A percentile compares a stretch with the other conserved stretches of the same genome.
These are phyloP conservation scores for Idris sp. DNA, from an alignment of 1,140 invertebrate genomes.

Conservation along the genomic window DNA sequence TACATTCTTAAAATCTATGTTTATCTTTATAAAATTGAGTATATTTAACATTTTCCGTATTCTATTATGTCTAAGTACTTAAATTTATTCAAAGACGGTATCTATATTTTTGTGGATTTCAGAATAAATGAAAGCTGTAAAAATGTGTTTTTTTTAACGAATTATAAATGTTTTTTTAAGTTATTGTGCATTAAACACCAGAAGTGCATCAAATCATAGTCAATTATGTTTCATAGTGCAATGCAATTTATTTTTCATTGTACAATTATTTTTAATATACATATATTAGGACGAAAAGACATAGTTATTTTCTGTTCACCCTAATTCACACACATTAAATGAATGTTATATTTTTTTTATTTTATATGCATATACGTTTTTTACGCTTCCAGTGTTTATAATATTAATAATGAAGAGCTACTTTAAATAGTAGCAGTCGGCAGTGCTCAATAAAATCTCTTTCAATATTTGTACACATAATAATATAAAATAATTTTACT, in stretches of 20 bases:
- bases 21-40: slow-evolving; percentile 30
- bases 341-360: slow-evolving; percentile 1
- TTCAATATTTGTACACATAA: no score
- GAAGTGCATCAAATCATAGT: no score
- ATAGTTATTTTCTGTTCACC: no score
- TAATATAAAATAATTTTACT: neutral
- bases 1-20: slow-evolving; percentile 32
- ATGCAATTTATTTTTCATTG: no score
- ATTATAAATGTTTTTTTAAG: no score
- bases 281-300: no score
- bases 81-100: slow-evolving; percentile 39
- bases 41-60: slow-evolving; percentile 47
- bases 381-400: slow-evolving; percentile 22
- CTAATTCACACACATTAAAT: no score
- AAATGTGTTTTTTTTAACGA: slow-evolving; percentile 16
- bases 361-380: neutral
- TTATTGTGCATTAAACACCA: no score
- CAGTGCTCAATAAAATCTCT: slow-evolving; percentile 36
- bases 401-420: slow-evolving; percentile 9
- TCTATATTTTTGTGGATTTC: slow-evolving; percentile 13
- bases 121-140: slow-evolving; percentile 20
- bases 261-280: no score
- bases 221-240: no score
- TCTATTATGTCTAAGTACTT: slow-evolving; percentile 37
- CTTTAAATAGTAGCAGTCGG: slow-evolving; percentile 24